A percentile compares a stretch with the other conserved stretches of the same genome.
phyloP scores from a whole-genome alignment of 1,140 invertebrate genomes.

The Atta texana region DNA sequence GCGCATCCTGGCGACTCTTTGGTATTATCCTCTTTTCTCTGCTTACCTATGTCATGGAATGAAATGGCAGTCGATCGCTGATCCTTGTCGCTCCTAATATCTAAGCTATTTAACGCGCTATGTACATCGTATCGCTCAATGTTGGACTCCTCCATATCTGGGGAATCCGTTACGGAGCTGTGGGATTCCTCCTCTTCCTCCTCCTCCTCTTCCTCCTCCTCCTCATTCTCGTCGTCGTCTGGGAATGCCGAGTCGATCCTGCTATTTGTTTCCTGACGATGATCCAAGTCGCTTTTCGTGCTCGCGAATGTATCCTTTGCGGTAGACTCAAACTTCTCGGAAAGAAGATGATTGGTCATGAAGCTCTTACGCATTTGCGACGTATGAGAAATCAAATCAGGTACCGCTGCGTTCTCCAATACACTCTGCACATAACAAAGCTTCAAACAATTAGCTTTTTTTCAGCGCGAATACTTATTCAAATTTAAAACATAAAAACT shows the following conservation, averaged over 20 bases:
- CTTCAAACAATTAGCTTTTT: background rate
- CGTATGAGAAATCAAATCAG: constrained; percentile 73
- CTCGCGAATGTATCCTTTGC: background rate
- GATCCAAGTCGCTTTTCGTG: constrained; percentile 2
- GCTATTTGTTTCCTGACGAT: background rate
- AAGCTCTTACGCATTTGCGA: constrained; percentile 79
- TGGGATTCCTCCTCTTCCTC: constrained; percentile 57
- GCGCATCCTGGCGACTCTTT: constrained; percentile 76
- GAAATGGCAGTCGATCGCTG: constrained; percentile 78
- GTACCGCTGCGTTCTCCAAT: constrained; percentile 42
- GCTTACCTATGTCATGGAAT: constrained; percentile 74
- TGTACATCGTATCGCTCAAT: constrained; percentile 18
- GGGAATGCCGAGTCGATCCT: constrained; percentile 62
- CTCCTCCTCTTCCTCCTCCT: constrained; percentile 53
- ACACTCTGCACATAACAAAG: background rate
- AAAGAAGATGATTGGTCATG: constrained; percentile 77
- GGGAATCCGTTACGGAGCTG: constrained; percentile 27
- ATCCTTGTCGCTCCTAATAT: constrained; percentile 70
- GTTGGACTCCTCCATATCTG: background rate
- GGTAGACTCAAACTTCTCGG: constrained; percentile 52
- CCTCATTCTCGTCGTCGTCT: constrained; percentile 76
- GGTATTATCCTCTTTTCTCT: constrained; percentile 77
- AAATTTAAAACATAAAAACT: background rate
- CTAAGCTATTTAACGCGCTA: constrained; percentile 63
- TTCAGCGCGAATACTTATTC: background rate